Evolutionary conservation across 1,140 invertebrate genomes (phyloP).

Genomic region (Neotoxoptera formosana): DNA sequence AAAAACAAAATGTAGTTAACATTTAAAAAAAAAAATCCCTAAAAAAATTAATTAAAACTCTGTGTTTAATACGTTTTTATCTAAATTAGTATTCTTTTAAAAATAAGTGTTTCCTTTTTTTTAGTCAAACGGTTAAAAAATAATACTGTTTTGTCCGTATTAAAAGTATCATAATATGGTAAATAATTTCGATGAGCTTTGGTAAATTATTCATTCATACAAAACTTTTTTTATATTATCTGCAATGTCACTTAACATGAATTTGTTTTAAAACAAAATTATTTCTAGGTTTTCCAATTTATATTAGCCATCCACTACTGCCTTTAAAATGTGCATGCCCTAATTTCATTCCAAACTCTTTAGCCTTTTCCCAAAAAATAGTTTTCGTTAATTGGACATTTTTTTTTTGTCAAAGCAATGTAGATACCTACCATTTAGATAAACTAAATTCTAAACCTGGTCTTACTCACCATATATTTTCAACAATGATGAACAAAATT

Average conservation of each 20-base stretch:
- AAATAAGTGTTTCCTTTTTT: too few relatives aligned
- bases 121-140: neutral
- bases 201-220: neutral
- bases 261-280: neutral
- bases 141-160: neutral
- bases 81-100: too few relatives aligned
- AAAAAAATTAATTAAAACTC: too few relatives aligned
- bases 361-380: neutral
- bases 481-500: neutral
- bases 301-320: neutral
- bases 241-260: neutral
- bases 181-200: neutral
- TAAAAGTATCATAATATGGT: neutral
- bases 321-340: neutral
- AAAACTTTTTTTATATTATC: neutral
- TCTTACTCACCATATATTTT: neutral
- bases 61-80: too few relatives aligned
- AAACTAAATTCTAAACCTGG: neutral
- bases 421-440: too few relatives aligned
- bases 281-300: neutral
- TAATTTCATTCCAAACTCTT: neutral
- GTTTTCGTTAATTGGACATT: neutral
- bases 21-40: too few relatives aligned
- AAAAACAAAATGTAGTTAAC: neutral
- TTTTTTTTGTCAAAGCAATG: neutral